Evolutionary conservation across 1,140 invertebrate genomes (phyloP).

Genomic region (Prorops nasuta): DNA sequence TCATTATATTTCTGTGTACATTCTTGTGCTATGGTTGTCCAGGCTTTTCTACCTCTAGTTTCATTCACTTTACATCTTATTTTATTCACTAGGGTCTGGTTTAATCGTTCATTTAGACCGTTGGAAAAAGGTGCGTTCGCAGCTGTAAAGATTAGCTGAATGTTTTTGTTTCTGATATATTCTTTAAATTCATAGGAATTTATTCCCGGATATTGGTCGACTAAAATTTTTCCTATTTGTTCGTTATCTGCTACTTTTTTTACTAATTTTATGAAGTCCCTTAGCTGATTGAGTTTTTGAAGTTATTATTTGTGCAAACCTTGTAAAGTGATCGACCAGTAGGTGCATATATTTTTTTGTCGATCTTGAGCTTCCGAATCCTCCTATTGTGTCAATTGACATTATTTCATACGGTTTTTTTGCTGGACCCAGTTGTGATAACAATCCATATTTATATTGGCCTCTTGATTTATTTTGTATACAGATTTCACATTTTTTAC

Average conservation of each 20-base stretch:
- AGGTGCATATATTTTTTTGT: slow-evolving; percentile 2
- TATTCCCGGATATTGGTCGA: neutral
- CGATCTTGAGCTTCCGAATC: slow-evolving; percentile 14
- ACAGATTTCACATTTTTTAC: slow-evolving; percentile 24
- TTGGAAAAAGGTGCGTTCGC: neutral
- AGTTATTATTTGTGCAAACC: neutral
- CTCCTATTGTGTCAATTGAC: slow-evolving; percentile 28
- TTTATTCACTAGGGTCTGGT: slow-evolving; percentile 12
- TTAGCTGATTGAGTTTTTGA: slow-evolving; percentile 2
- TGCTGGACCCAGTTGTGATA: slow-evolving; percentile 28
- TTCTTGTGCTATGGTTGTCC: slow-evolving; percentile 8
- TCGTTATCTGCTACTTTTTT: neutral
- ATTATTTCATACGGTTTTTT: slow-evolving; percentile 41
- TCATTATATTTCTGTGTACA: slow-evolving; percentile 8
- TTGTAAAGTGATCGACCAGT: neutral
- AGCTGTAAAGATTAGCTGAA: neutral
- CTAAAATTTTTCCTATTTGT: neutral
- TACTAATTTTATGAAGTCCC: neutral
- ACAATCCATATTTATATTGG: slow-evolving; percentile 24
- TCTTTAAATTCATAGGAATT: neutral
- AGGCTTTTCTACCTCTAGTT: slow-evolving; percentile 2
- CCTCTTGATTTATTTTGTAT: slow-evolving; percentile 43
- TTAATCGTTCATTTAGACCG: slow-evolving; percentile 2
- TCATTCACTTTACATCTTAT: slow-evolving; percentile 17
- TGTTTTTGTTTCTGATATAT: neutral